Conservation (phyloP, 2,113 vertebrate species). For the Ictalurus furcatus region DNA sequence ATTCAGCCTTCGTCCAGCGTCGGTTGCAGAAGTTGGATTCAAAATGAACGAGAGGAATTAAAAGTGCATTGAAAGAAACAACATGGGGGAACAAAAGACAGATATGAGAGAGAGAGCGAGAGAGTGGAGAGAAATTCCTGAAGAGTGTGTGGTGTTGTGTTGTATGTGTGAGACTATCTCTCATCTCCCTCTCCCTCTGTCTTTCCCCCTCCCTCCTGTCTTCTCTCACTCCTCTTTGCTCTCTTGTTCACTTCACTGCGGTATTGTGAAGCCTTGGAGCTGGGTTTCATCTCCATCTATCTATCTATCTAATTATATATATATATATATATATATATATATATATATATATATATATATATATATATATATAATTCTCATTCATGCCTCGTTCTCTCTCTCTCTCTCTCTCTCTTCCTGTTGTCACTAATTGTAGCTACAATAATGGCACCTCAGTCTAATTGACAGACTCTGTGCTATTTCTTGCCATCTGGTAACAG, state of each 20-base stretch:
- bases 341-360: no score
- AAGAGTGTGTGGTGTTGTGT: conserved; percentile 57
- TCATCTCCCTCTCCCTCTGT: conserved; percentile 44
- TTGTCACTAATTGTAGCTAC: conserved; percentile 48
- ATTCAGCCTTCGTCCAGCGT: conserved; percentile 32
- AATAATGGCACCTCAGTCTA: conserved; percentile 45
- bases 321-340: no score
- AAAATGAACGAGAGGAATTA: conserved; percentile 51
- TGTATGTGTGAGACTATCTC: conserved; percentile 45
- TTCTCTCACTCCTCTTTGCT: background rate
- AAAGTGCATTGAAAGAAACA: conserved; percentile 34
- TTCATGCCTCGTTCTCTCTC: background rate
- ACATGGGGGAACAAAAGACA: conserved; percentile 1
- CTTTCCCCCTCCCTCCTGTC: conserved; percentile 25
- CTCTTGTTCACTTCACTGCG: conserved; percentile 17
- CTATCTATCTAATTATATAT: background rate
- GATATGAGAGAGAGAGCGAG: conserved; percentile 25
- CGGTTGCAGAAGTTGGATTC: conserved; percentile 5
- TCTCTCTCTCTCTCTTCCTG: background rate
- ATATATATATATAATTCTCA: no score
- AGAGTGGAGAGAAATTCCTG: conserved; percentile 58
- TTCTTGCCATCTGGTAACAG: conserved; percentile 34
- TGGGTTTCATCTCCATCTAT: background rate
- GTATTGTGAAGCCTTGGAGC: conserved; percentile 1
- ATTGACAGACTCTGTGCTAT: conserved; percentile 37